Conservation (phyloP, 2,888 invertebrate species). For the Drosophila austrosaltans region DNA sequence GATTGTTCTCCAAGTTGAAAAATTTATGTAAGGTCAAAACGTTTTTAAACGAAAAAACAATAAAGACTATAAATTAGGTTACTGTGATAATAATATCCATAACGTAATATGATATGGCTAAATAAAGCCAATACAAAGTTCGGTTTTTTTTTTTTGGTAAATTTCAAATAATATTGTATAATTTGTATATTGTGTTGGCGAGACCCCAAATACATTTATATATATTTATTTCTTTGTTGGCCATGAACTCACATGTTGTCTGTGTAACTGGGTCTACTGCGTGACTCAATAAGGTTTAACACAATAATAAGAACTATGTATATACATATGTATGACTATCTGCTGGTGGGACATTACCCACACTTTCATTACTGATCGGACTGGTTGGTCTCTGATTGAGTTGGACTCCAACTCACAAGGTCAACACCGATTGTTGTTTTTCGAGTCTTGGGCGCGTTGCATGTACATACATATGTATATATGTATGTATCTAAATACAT, state of each 20-base stretch:
- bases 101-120: conserved; percentile 18
- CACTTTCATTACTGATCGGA: conserved; percentile 19
- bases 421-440: conserved; percentile 23
- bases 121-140: conserved; percentile 11
- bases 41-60: conserved; percentile 6
- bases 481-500: not conserved
- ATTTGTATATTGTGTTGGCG: conserved; percentile 17
- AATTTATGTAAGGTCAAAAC: conserved; percentile 11
- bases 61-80: conserved; percentile 13
- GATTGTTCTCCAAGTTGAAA: conserved; percentile 1
- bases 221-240: not conserved
- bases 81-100: conserved; percentile 16
- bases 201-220: not conserved
- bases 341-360: conserved; percentile 19
- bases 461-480: not conserved
- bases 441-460: conserved; percentile 19
- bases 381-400: conserved; percentile 17
- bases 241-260: conserved; percentile 16
- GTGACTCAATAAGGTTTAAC: conserved; percentile 20
- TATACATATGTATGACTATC: conserved; percentile 4
- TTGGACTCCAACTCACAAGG: conserved; percentile 8
- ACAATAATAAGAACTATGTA: conserved; percentile 14
- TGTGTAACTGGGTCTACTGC: conserved; percentile 15
- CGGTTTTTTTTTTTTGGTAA: not conserved
- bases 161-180: conserved; percentile 17